A percentile compares a stretch with the other conserved stretches of the same genome.
Evolutionary conservation across 1,140 invertebrate species (phyloP).

Genomic region (Aphis craccivora): DNA sequence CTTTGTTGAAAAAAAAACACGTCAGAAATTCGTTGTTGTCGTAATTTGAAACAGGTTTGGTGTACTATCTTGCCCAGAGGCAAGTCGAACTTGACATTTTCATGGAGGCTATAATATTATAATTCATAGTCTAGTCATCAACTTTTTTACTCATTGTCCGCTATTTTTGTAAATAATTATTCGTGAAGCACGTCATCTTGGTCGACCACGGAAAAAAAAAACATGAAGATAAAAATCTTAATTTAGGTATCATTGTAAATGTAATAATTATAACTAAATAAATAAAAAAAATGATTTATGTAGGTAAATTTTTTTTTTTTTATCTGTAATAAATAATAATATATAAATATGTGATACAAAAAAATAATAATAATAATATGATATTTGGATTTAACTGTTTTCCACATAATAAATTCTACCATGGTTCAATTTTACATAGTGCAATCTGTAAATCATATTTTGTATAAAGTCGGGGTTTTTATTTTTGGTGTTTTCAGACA

Average conservation of each 20-base stretch:
- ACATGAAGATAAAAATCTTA: too few relatives aligned
- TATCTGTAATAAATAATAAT: background rate
- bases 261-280: too few relatives aligned
- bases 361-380: background rate
- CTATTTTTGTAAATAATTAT: too few relatives aligned
- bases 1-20: background rate
- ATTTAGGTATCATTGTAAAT: too few relatives aligned
- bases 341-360: background rate
- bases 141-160: too few relatives aligned
- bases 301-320: too few relatives aligned
- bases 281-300: too few relatives aligned
- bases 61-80: background rate
- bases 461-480: background rate
- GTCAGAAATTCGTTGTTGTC: background rate
- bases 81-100: too few relatives aligned
- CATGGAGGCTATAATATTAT: too few relatives aligned
- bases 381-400: background rate
- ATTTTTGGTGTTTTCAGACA: background rate
- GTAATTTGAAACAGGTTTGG: background rate
- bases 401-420: background rate
- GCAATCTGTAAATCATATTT: constrained; percentile 10
- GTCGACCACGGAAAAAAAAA: too few relatives aligned
- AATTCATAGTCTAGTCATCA: too few relatives aligned
- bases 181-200: too few relatives aligned
- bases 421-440: background rate